Base-by-base conservation (phyloP, 2,113 vertebrate genomes). In the Pungitius pungitius region DNA sequence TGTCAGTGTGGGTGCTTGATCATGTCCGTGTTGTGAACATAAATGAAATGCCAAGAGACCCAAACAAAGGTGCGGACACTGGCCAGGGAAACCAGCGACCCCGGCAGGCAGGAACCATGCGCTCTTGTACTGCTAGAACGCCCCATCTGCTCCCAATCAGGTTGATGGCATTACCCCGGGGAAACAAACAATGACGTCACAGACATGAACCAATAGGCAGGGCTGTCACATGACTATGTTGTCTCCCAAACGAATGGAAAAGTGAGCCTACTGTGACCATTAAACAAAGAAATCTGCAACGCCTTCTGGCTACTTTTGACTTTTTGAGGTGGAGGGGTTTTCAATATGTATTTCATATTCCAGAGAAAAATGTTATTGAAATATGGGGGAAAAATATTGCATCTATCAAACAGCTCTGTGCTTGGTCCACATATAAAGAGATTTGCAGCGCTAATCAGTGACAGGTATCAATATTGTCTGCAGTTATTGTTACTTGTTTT, bases 221-320 rank as follows among this genome's bases (percentile, higher is more conserved):
- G n/a, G n/a, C n/a, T n/a, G n/a, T n/a, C n/a, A n/a, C n/a, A n/a
- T n/a, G n/a, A n/a, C n/a, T n/a, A n/a, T n/a, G 30, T 30, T 30
- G 30, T 30, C 61, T 70, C 68, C 72, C 70, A 73, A 17, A 43
- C 69, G 64, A 73, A 22, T 35, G 76, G 69, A 10, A 54, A 56
- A 63, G 80, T 52, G 51, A 76, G 76, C 78, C 74, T 79, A 77
- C 65, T 74, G 69, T 84, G 85, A 77, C 75, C 77, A 79, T 79
- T 84, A 67, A 70, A 60, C 52, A 68, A 70, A 74, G 61, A 60
- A 82, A 77, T 71, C 63, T 77, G 73, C 72, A 79, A 84, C 76
- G 68, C 75, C 81, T 81, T 4, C 13, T 81, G 75, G 78, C 71
- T 67, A 67, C 57, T 66, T 78, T 69, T 33, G 24, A 67, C 51